Base-by-base conservation (phyloP, 2,113 vertebrate species). In the Takifugu bimaculatus region DNA sequence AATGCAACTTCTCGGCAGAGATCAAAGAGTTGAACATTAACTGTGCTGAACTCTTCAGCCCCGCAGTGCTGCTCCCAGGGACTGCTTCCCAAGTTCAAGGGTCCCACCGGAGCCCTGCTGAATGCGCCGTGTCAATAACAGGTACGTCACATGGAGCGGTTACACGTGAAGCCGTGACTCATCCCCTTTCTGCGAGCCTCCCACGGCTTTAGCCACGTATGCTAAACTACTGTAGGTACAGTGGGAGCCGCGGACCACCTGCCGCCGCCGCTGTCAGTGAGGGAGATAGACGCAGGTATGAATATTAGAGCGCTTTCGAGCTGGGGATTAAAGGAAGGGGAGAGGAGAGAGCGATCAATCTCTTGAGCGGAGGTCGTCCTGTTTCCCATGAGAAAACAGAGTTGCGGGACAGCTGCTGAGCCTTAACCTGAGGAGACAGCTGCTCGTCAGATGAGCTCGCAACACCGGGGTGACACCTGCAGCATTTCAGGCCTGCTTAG, bases 1-100 rank as follows among this genome's bases (percentile, higher is more conserved):
- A 91, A 91, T 89, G 88, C 60, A 43, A 70, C 85, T 88, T 85
- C 81, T 73, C 57, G 15, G 85, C 68, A 85, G 47, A 84, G 84
- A 89, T 90, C 82, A 88, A 87, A 65, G 83, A 74, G 78, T 85
- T 87, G 78, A 88, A 90, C 83, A 88, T 90, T 90, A 88, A 90
- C 88, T 50, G 54, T 2, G 64, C 67, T 85, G 85, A 87, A 87
- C 82, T 77, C 72, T 76, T 65, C 78, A 77, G 78, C 75, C 75
- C 75, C 76, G 43, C 68, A 52, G 78, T 28, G 66, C 78, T 65
- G 75, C 72, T 85, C 80, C 60, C 75, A 78, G 78, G 67, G 61
- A 70, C 75, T 72, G 61, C 64, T 64, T 66, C 70, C 72, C 66
- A 73, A 78, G 85, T 84, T 88, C 86, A 88, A 87, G 68, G 63